Evolutionary conservation across 2,113 vertebrate species (phyloP), one percentile per base, ranked within the genome.

Genomic region (Gadus chalcogrammus): DNA sequence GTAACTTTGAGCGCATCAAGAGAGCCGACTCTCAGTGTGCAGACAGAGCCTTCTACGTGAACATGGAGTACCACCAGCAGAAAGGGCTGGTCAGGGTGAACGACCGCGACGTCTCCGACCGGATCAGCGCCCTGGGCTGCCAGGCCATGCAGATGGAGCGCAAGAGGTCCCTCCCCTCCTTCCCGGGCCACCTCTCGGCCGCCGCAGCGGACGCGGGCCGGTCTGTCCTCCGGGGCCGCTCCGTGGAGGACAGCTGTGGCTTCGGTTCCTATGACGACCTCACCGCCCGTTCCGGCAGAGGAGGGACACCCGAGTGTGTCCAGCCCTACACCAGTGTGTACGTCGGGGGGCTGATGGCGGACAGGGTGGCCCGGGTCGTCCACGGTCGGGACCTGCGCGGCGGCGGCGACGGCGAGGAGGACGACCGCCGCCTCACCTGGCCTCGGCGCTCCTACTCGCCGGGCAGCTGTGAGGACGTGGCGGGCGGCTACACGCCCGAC

Each of bases 101-200:
- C 0, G 94, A 97, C 89, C 93, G 90, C 61, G 95, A 96, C 8
- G 97, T 99, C 70, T 97, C 97, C 0, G 95, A 97, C 74, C 94
- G 93, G 72, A 96, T 99, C 89, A 94, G 94, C 87, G 94, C 89
- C 4, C 90, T 97, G 78, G 95, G 97, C 55, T 93, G 91, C 78
- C 94, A 98, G 85, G 96, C 95, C 84, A 95, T 96, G 96, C 97
- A 95, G 89, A 94, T 97, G 92, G 97, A 97, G 77, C 93, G 94
- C 17, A 95, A 93, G 77, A 93, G 93, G 79, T 92, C 93, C 59
- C 88, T 94, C 65, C 93, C 92, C 65, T 92, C 90, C 0, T 72
- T 94, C 0, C 92, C 90, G 0, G 91, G 88, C 56, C 93, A 90
- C 38, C 64, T 88, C 69, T 94, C 89, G 12, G 85, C 92, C 0